These are phyloP conservation scores for Troides oblongomaculatus DNA, from an alignment of 2,888 invertebrate genomes.

Conservation along the genomic window DNA sequence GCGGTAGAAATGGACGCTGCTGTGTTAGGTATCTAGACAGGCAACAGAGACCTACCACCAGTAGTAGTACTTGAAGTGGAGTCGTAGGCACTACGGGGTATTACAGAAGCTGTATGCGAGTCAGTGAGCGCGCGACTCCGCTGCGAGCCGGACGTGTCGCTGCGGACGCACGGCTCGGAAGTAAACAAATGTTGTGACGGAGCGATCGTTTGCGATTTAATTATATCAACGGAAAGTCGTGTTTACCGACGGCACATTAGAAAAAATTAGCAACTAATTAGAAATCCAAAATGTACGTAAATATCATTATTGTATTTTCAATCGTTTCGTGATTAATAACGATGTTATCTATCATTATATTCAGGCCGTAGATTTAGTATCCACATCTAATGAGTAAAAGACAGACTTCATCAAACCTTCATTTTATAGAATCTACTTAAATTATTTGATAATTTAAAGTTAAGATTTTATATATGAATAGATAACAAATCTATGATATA, in stretches of 20 bases:
- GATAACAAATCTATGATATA: too few relatives aligned
- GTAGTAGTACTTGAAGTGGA: background rate
- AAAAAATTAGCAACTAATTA: constrained; percentile 4
- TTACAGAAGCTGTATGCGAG: constrained; percentile 14
- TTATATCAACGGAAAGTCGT: constrained; percentile 10
- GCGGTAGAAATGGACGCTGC: too few relatives aligned
- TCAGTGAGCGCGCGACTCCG: constrained; percentile 28
- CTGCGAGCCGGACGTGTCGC: constrained; percentile 15
- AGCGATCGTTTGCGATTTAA: constrained; percentile 12
- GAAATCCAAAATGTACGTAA: background rate
- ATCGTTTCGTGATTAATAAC: background rate
- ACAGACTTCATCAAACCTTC: too few relatives aligned
- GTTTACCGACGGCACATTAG: constrained; percentile 11
- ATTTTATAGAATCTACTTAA: too few relatives aligned
- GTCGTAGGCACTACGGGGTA: constrained; percentile 9
- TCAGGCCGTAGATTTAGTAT: too few relatives aligned
- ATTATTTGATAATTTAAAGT: too few relatives aligned
- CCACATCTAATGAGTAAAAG: too few relatives aligned
- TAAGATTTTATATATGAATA: too few relatives aligned
- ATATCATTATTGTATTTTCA: background rate
- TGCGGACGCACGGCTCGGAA: constrained; percentile 9
- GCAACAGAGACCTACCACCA: too few relatives aligned
- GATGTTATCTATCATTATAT: background rate
- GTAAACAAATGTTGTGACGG: constrained; percentile 28
- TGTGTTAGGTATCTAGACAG: too few relatives aligned